A percentile compares a stretch with the other conserved stretches of the same genome.
Evolutionary conservation across 1,140 invertebrate genomes (phyloP).

Genomic region (Trypoxylus dichotomus): DNA sequence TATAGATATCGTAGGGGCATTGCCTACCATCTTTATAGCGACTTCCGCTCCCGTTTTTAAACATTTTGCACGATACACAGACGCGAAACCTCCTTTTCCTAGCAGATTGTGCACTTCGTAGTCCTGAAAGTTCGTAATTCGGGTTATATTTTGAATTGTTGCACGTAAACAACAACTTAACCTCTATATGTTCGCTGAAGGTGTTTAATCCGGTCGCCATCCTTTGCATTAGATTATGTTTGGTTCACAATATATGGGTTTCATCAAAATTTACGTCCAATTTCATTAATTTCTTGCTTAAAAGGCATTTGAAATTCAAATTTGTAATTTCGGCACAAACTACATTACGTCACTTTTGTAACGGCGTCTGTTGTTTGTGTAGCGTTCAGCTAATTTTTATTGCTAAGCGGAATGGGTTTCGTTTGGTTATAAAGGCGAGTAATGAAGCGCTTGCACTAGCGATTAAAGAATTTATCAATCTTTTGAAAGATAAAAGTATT

Average conservation of each 20-base stretch:
- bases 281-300: not conserved
- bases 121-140: conserved; percentile 65
- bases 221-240: not conserved
- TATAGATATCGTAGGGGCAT: not conserved
- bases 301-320: not conserved
- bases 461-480: not conserved
- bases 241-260: conserved; percentile 61
- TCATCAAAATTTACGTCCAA: not conserved
- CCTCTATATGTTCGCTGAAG: conserved; percentile 28
- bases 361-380: not conserved
- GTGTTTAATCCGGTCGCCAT: conserved; percentile 4
- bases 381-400: not conserved
- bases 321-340: conserved; percentile 40
- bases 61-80: conserved; percentile 85
- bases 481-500: not conserved
- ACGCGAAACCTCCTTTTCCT: conserved; percentile 93
- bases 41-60: conserved; percentile 74
- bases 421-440: too few species aligned
- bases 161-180: conserved; percentile 24
- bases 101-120: conserved; percentile 86
- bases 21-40: conserved; percentile 89
- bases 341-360: not conserved
- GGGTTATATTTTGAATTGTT: conserved; percentile 25
- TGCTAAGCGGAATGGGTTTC: conserved; percentile 33
- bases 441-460: conserved; percentile 41